These are phyloP conservation scores for Eretmodus cyanostictus DNA, from an alignment of 2,113 vertebrate species.

Conservation along the genomic window DNA sequence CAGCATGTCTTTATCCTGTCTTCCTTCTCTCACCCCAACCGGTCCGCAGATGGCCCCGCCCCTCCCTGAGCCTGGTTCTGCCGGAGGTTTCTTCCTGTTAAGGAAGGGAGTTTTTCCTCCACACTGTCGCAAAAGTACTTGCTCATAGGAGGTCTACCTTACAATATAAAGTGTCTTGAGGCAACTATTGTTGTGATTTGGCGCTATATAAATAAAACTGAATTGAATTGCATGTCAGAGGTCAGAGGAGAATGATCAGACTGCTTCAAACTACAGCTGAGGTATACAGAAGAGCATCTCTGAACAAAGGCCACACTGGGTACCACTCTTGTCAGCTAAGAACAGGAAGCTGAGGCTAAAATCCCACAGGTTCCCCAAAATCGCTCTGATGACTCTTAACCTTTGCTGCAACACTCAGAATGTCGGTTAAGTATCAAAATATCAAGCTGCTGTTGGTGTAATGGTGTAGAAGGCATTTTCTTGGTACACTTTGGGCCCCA, in stretches of 20 bases:
- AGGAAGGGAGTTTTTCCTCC: background rate
- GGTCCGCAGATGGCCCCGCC: background rate
- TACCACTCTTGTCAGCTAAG: background rate
- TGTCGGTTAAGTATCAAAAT: background rate
- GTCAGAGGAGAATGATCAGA: background rate
- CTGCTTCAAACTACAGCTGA: background rate
- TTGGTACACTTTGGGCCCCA: rapidly evolving
- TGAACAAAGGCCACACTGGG: background rate
- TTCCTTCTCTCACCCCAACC: background rate
- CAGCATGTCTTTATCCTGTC: background rate
- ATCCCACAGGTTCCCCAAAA: background rate
- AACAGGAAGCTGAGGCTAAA: background rate
- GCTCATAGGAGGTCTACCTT: background rate
- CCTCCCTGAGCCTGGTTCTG: background rate
- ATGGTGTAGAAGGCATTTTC: background rate
- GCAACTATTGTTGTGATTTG: background rate
- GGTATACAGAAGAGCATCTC: background rate
- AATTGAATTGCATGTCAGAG: background rate
- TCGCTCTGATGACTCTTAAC: background rate
- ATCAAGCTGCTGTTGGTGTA: background rate
- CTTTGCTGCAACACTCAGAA: background rate
- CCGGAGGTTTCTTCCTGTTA: rapidly evolving
- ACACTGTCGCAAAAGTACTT: background rate
- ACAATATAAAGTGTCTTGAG: background rate
- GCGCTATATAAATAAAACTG: background rate